Evolutionary conservation across 2,888 invertebrate genomes (phyloP), one percentile per base, ranked within the genome.

Genomic region (Drosophila vallismaia): DNA sequence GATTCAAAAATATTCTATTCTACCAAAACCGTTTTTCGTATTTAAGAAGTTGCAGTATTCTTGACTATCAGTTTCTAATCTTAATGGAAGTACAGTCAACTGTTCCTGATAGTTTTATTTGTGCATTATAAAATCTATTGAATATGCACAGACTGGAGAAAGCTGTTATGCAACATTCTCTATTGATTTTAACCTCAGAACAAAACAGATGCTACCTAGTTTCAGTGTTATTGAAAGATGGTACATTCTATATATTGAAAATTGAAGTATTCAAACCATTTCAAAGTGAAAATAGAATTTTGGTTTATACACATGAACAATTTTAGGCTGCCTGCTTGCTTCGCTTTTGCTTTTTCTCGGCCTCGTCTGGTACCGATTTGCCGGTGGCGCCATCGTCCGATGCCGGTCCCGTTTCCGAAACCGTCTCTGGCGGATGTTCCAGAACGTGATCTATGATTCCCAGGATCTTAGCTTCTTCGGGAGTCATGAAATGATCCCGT

Each of bases 401-500:
- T 28, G 71, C 36, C 4, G 76, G 78, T 0, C 75, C 75, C 12
- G 62, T 79, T 7, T 89, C 89, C 1, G 73, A 69, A 12, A 86
- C 82, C 5, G 83, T 87, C 71, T 89, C 79, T 0, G 96, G 95
- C 4, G 98, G 97, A 91, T 97, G 96, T 77, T 96, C 96, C 52
- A 99, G 92, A 51, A 99, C 96, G 92, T 95, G 95, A 92, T 99
- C 99, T 89, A 99, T 97, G 31, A 99, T 91, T 38, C 99, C 99
- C 93, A 98, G 97, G 12, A 94, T 92, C 91, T 96, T 96, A 0
- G 99, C 99, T 92, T 99, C 97, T 2, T 92, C 91, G 0, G 99
- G 98, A 62, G 94, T 95, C 97, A 99, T 97, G 88, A 98, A 99
- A 83, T 96, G 95, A 90, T 99, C 99, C 53, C 99, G 94, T 91